Base-by-base conservation (phyloP, 64 coral and sea anemone species). In the Pocillopora verrucosa region DNA sequence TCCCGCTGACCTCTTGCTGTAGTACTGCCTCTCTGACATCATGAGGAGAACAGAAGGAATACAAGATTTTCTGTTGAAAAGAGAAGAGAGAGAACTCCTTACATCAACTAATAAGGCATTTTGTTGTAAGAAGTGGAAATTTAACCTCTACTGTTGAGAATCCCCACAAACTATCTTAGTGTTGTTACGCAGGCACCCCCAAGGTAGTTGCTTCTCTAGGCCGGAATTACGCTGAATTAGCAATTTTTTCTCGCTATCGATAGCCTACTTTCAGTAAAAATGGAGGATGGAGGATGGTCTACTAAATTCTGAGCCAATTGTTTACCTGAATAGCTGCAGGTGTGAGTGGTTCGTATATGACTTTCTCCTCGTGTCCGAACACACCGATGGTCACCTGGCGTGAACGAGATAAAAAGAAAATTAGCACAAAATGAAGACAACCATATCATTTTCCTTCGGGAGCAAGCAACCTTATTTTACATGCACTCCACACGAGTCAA, bases 21-120 rank as follows among this genome's bases (percentile, higher is more conserved):
- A 98, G 84, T 36, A 98, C 96, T 2, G 96, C 93, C 77, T 98
- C 96, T 75, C 97, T 92, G 63, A 95, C 91, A 67, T 99, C 97
- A 88, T 99, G 94, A 79, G 97, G 97, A 85, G 87, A 92, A 58
- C 97, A 99, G 86, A 93, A 99, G 6, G 94, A 91, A 80, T 93
- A 99, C 15, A 99, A 89, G 38, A 93, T 95, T 92, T 98, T 98
- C 93, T 99, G 59, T 73, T 67, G 59, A 74, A 15, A 24, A 60
- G 89, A 20, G n/a, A 76, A 61, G 72, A 41, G 61, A 89, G 12
- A 77, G 12, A 15, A 51, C 41, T 51, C 7, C 41, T 51, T 51
- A 51, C 41, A 51, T 51, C 7, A 51, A 0, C 41, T 3, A 51
- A 56, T 37, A 86, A 72, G 9, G 10, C 37, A 13, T 37, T 16